A percentile compares a stretch with the other conserved stretches of the same genome.
Evolutionary conservation across 2,113 vertebrate genomes (phyloP).

Genomic region (Calonectris borealis): DNA sequence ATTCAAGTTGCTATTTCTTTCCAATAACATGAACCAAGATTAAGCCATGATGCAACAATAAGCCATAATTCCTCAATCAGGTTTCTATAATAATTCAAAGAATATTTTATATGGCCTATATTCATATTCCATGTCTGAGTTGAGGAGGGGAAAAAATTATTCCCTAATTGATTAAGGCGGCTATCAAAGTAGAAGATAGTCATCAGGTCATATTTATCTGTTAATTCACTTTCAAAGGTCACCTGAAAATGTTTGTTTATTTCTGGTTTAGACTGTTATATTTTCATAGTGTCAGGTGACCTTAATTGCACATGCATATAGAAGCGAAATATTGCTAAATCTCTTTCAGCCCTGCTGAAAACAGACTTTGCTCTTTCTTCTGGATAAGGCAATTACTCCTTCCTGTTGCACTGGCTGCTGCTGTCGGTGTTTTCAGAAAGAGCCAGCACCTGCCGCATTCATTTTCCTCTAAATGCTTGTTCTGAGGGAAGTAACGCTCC

Average conservation of each 20-base stretch:
- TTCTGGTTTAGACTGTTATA: neutral
- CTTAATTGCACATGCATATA: neutral
- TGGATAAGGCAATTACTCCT: neutral
- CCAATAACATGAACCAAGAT: neutral
- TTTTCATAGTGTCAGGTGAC: neutral
- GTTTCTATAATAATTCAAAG: neutral
- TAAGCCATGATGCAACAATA: neutral
- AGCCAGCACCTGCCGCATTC: neutral
- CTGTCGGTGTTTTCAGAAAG: neutral
- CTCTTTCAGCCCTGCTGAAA: neutral
- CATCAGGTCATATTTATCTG: neutral
- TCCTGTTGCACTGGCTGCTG: neutral
- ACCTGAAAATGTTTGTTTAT: neutral
- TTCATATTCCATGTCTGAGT: neutral
- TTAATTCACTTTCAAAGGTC: neutral
- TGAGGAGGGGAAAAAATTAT: neutral
- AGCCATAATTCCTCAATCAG: neutral
- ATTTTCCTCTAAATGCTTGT: neutral
- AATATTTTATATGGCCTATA: neutral
- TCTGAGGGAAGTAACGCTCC: neutral
- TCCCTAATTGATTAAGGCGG: neutral
- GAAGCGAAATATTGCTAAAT: neutral
- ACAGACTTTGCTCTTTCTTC: neutral
- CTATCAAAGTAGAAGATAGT: neutral
- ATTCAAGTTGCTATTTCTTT: neutral